These are phyloP conservation scores for Tiliqua scincoides DNA, from an alignment of 2,113 vertebrate genomes.

Conservation along the genomic window DNA sequence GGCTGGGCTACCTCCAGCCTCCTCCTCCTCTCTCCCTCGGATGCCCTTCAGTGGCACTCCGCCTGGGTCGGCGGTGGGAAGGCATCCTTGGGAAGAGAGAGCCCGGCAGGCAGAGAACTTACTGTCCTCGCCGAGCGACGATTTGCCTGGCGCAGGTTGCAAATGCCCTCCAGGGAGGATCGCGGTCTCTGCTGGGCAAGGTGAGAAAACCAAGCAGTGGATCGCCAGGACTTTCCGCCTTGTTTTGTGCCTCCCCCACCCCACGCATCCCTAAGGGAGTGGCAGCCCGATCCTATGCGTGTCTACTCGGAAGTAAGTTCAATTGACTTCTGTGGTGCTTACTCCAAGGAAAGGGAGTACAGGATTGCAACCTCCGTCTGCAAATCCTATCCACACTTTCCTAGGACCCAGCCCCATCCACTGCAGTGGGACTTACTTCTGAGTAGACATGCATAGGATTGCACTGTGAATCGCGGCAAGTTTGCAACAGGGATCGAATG, in stretches of 20 bases:
- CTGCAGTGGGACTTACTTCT: too few species aligned
- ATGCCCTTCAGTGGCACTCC: slow-evolving; percentile 55
- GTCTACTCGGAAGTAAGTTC: too few species aligned
- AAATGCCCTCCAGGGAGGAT: background rate
- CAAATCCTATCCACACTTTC: too few species aligned
- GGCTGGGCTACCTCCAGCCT: background rate
- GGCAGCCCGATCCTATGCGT: too few species aligned
- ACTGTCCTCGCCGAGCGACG: slow-evolving; percentile 14
- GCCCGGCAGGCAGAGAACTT: slow-evolving; percentile 56
- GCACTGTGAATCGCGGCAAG: background rate
- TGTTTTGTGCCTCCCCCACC: too few species aligned
- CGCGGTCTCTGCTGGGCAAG: background rate
- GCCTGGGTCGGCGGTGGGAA: accelerated
- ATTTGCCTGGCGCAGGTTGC: background rate
- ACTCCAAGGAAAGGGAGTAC: too few species aligned
- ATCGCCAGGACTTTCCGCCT: background rate
- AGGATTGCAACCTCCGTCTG: too few species aligned
- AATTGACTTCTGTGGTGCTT: too few species aligned
- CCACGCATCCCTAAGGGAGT: too few species aligned
- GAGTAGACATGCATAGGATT: too few species aligned
- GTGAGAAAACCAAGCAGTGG: background rate
- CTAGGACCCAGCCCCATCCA: too few species aligned
- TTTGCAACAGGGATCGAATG: too few species aligned
- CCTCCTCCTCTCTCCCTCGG: slow-evolving; percentile 4
- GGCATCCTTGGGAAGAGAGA: background rate